Percentiles rank a stretch among this genome's conserved stretches.
These are phyloP conservation scores for Teleogryllus occipitalis DNA, from an alignment of 1,140 invertebrate genomes.

Conservation along the genomic window DNA sequence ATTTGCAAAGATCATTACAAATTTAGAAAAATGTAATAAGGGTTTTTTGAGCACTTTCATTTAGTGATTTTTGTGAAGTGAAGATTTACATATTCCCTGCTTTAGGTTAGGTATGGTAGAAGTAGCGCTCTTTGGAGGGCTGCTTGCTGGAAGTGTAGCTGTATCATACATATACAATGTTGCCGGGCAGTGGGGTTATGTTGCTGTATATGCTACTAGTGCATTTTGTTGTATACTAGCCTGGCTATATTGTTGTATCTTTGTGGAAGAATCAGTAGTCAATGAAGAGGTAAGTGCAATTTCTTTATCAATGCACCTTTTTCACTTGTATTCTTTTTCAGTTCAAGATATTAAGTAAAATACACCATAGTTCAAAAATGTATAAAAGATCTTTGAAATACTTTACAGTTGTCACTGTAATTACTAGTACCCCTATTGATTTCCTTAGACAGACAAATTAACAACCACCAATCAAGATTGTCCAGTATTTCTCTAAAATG, in stretches of 20 bases:
- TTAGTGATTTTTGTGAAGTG: no score
- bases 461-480: no score
- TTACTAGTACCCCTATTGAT: no score
- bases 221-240: constrained; percentile 30
- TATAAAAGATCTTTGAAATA: no score
- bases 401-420: no score
- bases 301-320: background rate
- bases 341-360: background rate
- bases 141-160: background rate
- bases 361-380: no score
- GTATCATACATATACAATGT: constrained; percentile 37
- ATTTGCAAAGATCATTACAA: no score
- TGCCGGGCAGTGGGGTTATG: constrained; percentile 37
- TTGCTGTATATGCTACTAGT: constrained; percentile 34
- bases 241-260: constrained; percentile 32
- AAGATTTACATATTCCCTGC: background rate
- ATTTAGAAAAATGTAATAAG: no score
- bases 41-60: no score
- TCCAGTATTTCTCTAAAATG: no score
- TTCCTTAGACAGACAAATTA: no score
- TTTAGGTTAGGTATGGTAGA: background rate
- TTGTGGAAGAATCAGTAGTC: constrained; percentile 21
- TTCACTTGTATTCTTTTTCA: background rate
- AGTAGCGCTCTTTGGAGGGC: background rate
- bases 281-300: constrained; percentile 11